These are phyloP conservation scores for Erythrocercus mccallii DNA, from an alignment of 2,113 vertebrate species.

Conservation along the genomic window DNA sequence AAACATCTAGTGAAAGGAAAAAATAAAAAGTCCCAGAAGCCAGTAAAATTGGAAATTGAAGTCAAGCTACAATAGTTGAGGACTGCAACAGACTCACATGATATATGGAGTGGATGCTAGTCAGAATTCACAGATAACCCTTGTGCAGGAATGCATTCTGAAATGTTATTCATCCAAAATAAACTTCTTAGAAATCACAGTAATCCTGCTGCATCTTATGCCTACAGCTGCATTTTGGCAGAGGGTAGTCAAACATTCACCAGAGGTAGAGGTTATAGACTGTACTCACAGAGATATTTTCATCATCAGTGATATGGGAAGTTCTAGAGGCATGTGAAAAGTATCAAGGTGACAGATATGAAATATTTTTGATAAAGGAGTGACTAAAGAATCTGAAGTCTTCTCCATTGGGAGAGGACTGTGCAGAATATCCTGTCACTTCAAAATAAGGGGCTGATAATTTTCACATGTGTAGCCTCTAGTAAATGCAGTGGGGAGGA, in stretches of 20 bases:
- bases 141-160: background rate
- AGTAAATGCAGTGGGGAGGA: background rate
- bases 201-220: background rate
- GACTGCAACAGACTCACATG: background rate
- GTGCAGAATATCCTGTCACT: background rate
- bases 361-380: background rate
- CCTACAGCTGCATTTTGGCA: background rate
- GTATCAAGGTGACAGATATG: background rate
- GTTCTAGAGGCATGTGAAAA: background rate
- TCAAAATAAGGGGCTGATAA: background rate
- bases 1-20: background rate
- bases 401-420: background rate
- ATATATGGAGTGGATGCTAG: background rate
- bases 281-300: background rate
- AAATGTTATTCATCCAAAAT: background rate
- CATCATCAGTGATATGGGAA: background rate
- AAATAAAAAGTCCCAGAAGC: background rate
- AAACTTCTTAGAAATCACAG: background rate
- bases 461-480: background rate
- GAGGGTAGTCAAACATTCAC: background rate
- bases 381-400: background rate
- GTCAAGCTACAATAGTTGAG: background rate
- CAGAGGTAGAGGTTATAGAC: background rate
- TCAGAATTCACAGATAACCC: background rate
- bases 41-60: background rate